phyloP scores from a whole-genome alignment of 2,888 invertebrate genomes.

The Elysia crispata region DNA sequence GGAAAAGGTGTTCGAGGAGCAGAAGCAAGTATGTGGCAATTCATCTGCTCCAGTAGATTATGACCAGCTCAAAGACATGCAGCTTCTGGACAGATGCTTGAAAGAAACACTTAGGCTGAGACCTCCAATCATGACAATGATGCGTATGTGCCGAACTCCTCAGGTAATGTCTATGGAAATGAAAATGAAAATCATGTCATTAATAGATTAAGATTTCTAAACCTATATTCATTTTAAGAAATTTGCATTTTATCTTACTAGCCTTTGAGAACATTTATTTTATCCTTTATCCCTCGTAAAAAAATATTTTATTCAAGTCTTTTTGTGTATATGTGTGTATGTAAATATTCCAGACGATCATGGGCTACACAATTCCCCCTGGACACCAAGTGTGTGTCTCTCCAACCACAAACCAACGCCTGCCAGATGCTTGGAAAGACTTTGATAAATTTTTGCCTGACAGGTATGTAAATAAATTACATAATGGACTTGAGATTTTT shows the following conservation, averaged over 20 bases:
- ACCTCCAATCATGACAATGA: conserved; percentile 73
- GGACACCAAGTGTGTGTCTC: conserved; percentile 74
- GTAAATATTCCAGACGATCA: conserved; percentile 60
- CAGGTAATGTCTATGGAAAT: conserved; percentile 52
- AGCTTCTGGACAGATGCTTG: conserved; percentile 68
- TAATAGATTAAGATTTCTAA: no score
- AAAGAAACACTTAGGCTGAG: conserved; percentile 71
- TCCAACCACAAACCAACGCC: conserved; percentile 67
- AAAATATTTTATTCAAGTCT: no score
- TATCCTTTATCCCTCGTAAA: no score
- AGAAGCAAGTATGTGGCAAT: conserved; percentile 60
- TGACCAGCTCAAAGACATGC: conserved; percentile 66
- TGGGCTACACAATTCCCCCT: conserved; percentile 67
- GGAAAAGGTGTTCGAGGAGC: conserved; percentile 66
- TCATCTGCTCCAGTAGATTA: conserved; percentile 57
- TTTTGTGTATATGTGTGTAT: no score
- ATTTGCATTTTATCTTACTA: no score
- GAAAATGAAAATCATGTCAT: no score
- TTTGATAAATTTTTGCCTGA: conserved; percentile 63
- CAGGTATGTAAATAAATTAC: conserved; percentile 56
- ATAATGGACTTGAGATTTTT: no score
- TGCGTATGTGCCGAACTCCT: conserved; percentile 66
- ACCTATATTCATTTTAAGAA: no score
- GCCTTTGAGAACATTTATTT: no score
- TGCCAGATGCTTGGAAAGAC: conserved; percentile 65